phyloP scores from a whole-genome alignment of 2,888 invertebrate genomes.

The Orchesellides sinensis region DNA sequence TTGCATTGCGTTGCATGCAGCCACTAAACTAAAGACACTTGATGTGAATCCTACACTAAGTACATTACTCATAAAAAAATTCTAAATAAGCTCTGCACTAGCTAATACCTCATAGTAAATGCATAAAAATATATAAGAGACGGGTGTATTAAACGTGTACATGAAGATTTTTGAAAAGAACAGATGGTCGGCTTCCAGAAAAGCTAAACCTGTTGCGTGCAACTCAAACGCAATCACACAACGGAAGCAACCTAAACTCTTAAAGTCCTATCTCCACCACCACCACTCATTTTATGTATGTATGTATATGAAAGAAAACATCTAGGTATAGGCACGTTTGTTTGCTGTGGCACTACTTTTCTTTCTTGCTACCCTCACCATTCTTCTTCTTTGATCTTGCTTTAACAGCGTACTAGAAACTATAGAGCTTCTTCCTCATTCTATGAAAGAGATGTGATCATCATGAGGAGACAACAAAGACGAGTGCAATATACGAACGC shows the following conservation, averaged over 20 bases:
- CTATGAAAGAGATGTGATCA: not conserved
- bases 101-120: not conserved
- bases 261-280: not conserved
- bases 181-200: slow-evolving; percentile 72
- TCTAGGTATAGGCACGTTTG: not conserved
- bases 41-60: slow-evolving; percentile 28
- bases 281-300: not conserved
- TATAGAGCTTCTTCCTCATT: slow-evolving; percentile 1
- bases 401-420: not conserved
- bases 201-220: slow-evolving; percentile 73
- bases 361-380: slow-evolving; percentile 12
- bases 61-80: slow-evolving; percentile 36
- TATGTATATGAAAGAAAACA: not conserved
- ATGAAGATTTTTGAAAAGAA: slow-evolving; percentile 71
- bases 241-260: slow-evolving; percentile 19
- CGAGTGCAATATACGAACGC: no score
- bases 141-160: no score
- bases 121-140: no score
- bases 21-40: not conserved
- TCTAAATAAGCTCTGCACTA: no score
- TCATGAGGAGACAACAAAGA: not conserved
- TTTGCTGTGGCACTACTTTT: not conserved
- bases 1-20: slow-evolving; percentile 14
- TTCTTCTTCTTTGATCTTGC: not conserved
- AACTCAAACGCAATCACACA: slow-evolving; percentile 61